Conservation (phyloP, 2,888 invertebrate species). For the Dryobotodes eremita region DNA sequence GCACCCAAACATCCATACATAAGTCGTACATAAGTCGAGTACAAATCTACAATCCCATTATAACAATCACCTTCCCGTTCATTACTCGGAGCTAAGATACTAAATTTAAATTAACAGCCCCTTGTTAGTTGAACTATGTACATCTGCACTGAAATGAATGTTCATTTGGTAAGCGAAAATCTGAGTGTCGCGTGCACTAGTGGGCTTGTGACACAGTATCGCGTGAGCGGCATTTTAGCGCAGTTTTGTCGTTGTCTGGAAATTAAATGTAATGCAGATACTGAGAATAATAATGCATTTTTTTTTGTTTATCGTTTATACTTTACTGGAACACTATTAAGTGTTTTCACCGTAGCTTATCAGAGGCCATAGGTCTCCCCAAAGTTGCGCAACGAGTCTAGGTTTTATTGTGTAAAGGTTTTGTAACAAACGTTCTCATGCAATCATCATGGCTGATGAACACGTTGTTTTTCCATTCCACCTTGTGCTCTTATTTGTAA, state of each 20-base stretch:
- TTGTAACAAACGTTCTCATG: neutral
- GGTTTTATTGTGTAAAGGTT: no score
- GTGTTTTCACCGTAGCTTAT: neutral
- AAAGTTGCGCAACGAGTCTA: neutral
- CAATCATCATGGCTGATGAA: neutral
- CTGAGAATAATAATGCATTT: no score
- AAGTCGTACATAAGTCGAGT: slow-evolving; percentile 65
- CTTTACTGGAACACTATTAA: neutral
- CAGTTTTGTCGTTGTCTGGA: slow-evolving; percentile 31
- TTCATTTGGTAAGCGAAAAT: slow-evolving; percentile 86
- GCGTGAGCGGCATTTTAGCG: slow-evolving; percentile 47
- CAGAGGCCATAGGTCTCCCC: neutral
- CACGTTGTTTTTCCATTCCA: neutral
- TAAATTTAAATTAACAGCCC: slow-evolving; percentile 91
- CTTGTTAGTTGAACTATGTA: slow-evolving; percentile 89
- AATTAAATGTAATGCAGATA: slow-evolving; percentile 13
- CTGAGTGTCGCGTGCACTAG: slow-evolving; percentile 68
- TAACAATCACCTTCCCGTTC: slow-evolving; percentile 90
- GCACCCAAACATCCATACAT: slow-evolving; percentile 29
- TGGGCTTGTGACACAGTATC: slow-evolving; percentile 64
- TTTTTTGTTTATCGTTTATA: neutral
- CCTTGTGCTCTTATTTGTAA: no score
- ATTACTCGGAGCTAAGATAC: slow-evolving; percentile 88
- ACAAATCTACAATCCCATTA: slow-evolving; percentile 87
- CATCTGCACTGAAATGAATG: slow-evolving; percentile 85